phyloP scores from a whole-genome alignment of 2,888 invertebrate genomes.

The Phytoseiulus persimilis region DNA sequence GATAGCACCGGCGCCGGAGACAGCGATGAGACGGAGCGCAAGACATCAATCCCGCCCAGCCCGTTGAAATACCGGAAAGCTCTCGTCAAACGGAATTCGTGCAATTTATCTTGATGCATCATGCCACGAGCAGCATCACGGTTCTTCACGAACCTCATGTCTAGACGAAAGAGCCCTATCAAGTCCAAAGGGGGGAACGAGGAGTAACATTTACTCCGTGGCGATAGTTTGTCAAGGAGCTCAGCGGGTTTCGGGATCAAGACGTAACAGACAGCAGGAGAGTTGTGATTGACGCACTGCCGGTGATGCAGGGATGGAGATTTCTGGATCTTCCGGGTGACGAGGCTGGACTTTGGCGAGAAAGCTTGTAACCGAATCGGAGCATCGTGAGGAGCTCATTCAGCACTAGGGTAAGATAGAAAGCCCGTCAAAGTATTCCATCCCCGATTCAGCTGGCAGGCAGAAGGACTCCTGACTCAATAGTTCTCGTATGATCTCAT shows the following conservation, averaged over 20 bases:
- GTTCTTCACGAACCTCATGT: not conserved
- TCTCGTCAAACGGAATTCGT: constrained; percentile 12
- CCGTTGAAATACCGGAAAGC: not conserved
- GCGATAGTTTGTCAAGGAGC: too few species aligned
- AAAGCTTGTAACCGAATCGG: too few species aligned
- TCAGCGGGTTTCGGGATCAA: not conserved
- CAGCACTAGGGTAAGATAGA: too few species aligned
- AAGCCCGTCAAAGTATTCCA: too few species aligned
- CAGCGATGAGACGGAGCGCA: not conserved
- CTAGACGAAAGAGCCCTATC: not conserved
- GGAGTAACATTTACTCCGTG: not conserved
- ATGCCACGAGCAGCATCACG: not conserved
- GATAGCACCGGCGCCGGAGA: not conserved
- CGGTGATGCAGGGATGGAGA: not conserved
- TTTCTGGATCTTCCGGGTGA: not conserved
- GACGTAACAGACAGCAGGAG: not conserved
- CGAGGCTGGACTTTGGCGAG: too few species aligned
- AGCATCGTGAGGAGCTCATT: too few species aligned
- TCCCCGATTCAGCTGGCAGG: too few species aligned
- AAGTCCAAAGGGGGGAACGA: not conserved
- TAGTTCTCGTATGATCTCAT: too few species aligned
- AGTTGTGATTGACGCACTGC: not conserved
- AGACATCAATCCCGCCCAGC: not conserved
- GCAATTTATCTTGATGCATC: not conserved
- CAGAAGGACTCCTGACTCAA: too few species aligned